Conservation (phyloP, 2,797 vertebrate species). For the Sphenopsis melanotis region DNA sequence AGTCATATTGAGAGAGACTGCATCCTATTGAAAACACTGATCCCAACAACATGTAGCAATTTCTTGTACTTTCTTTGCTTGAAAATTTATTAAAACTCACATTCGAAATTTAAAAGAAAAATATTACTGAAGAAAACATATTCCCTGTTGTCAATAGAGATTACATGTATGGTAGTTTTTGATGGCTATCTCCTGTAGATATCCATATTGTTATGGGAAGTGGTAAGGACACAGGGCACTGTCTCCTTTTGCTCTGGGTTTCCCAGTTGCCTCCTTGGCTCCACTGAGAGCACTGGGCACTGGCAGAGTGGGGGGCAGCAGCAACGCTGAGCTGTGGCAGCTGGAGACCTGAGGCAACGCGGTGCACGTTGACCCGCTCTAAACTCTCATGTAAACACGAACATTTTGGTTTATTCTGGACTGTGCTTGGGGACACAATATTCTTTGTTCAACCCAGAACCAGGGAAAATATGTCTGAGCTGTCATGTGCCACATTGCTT, state of each 20-base stretch:
- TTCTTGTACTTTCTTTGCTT: neutral
- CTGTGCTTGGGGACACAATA: rapidly evolving
- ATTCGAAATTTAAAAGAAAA: neutral
- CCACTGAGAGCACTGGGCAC: neutral
- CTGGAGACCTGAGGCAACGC: neutral
- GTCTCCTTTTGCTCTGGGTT: neutral
- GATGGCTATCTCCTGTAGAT: neutral
- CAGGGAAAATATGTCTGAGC: neutral
- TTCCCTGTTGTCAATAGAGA: neutral
- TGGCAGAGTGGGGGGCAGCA: neutral
- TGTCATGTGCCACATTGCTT: neutral
- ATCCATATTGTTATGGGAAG: neutral
- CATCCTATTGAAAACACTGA: neutral
- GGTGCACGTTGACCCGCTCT: neutral
- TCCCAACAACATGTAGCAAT: neutral
- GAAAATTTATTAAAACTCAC: neutral
- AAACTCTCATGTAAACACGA: neutral
- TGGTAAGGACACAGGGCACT: too few relatives aligned
- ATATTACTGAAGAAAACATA: neutral
- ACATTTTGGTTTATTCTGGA: neutral
- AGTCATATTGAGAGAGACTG: neutral
- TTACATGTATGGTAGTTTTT: neutral
- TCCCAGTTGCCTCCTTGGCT: neutral
- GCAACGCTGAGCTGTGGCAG: neutral
- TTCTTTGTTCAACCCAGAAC: neutral